phyloP scores from a whole-genome alignment of 2,797 vertebrate species.

The Paratrypauchen microcephalus region DNA sequence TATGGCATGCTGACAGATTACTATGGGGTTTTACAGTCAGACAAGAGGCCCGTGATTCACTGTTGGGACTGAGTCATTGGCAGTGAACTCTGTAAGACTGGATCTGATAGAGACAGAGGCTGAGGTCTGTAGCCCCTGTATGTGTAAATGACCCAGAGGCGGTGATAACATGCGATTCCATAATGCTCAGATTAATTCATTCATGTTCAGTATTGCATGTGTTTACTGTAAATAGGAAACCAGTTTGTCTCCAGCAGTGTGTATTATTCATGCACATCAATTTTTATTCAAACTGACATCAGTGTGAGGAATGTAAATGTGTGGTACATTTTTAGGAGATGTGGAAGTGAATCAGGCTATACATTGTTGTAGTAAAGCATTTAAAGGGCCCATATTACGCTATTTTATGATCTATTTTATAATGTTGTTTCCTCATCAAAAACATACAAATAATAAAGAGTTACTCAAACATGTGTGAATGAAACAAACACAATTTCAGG shows the following conservation, averaged over 20 bases:
- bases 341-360: background rate
- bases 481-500: too few species aligned
- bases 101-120: conserved; percentile 20
- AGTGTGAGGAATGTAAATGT: conserved; percentile 10
- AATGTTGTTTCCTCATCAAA: too few species aligned
- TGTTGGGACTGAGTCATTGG: conserved; percentile 14
- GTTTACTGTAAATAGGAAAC: conserved; percentile 16
- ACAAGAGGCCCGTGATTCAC: conserved; percentile 10
- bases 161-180: conserved; percentile 40
- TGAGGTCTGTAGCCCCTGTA: conserved; percentile 24
- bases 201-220: conserved; percentile 22
- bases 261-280: conserved; percentile 15
- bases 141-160: conserved; percentile 43
- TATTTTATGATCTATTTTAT: too few species aligned
- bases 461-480: too few species aligned
- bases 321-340: conserved; percentile 2
- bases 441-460: too few species aligned
- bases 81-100: conserved; percentile 15
- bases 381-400: too few species aligned
- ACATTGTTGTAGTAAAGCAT: too few species aligned
- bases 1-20: background rate
- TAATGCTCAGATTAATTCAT: conserved; percentile 19
- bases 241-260: conserved; percentile 15
- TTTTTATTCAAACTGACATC: background rate
- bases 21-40: background rate